phyloP scores from a whole-genome alignment of 2,113 vertebrate species.

The Elephantulus edwardii region DNA sequence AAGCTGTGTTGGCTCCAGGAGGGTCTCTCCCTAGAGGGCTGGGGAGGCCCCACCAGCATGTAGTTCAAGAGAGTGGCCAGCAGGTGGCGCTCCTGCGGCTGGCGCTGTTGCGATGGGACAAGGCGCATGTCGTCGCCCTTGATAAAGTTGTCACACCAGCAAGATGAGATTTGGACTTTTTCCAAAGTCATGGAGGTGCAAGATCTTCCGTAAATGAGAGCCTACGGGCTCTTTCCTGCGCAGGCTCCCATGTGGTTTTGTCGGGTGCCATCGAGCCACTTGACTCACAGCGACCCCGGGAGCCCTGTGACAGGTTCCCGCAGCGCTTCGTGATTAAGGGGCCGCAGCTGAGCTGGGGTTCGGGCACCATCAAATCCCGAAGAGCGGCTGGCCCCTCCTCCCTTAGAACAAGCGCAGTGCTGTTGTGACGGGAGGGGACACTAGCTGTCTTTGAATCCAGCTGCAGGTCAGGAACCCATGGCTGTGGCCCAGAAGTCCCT shows the following conservation, averaged over 20 bases:
- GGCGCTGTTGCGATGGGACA: accelerated
- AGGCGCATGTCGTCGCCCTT: neutral
- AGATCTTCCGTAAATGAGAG: neutral
- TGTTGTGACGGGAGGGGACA: neutral
- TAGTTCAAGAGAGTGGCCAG: neutral
- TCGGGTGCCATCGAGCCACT: no score
- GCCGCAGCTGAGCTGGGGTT: no score
- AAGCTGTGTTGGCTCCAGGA: no score
- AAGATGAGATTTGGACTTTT: neutral
- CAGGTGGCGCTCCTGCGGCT: neutral
- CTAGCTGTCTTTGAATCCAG: neutral
- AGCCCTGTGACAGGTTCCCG: no score
- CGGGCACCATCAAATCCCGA: no score
- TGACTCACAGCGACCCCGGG: no score
- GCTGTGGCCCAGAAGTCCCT: neutral
- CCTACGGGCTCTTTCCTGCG: neutral
- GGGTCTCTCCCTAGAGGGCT: no score
- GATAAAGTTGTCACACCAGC: neutral
- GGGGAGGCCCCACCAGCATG: no score
- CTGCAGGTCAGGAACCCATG: neutral
- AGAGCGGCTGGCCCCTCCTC: neutral
- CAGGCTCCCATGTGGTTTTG: no score
- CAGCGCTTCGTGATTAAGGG: no score
- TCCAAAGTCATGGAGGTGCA: neutral
- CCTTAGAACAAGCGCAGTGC: neutral